phyloP scores from a whole-genome alignment of 2,797 vertebrate genomes.

The Malacoctenus gilli region DNA sequence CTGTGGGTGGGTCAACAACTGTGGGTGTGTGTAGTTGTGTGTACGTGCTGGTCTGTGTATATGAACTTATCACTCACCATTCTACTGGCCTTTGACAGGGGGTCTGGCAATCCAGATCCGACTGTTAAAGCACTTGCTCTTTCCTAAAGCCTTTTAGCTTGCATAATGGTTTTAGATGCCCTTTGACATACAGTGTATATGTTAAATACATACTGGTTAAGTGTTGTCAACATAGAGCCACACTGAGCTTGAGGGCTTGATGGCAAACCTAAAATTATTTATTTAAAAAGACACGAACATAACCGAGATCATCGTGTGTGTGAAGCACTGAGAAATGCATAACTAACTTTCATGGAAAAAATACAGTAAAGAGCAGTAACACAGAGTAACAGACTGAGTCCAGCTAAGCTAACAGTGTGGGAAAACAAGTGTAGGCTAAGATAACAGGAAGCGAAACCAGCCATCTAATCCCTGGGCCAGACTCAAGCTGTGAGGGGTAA shows the following conservation, averaged over 20 bases:
- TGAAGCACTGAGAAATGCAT: neutral
- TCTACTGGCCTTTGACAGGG: conserved; percentile 27
- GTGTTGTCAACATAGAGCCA: conserved; percentile 19
- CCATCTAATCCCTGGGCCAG: conserved; percentile 75
- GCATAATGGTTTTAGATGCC: conserved; percentile 56
- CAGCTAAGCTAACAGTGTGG: conserved; percentile 58
- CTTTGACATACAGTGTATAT: conserved; percentile 34
- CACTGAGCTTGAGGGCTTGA: conserved; percentile 8
- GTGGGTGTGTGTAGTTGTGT: conserved; percentile 3
- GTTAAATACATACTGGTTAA: conserved; percentile 30
- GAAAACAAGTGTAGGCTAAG: conserved; percentile 68
- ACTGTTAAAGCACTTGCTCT: conserved; percentile 38
- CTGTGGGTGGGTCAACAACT: conserved; percentile 32
- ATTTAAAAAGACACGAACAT: no score
- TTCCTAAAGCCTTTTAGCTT: conserved; percentile 60
- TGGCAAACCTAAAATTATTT: conserved; percentile 8
- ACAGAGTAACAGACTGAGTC: conserved; percentile 23
- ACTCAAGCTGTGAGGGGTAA: conserved; percentile 76
- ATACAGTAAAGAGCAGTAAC: conserved; percentile 5
- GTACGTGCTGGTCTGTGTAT: conserved; percentile 36
- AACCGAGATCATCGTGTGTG: no score
- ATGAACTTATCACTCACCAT: conserved; percentile 28
- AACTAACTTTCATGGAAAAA: conserved; percentile 12
- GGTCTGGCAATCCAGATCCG: conserved; percentile 34
- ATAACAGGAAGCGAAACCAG: conserved; percentile 75